A percentile compares a stretch with the other conserved stretches of the same genome.
phyloP scores from a whole-genome alignment of 2,888 invertebrate genomes.

The Anorthoa munda region DNA sequence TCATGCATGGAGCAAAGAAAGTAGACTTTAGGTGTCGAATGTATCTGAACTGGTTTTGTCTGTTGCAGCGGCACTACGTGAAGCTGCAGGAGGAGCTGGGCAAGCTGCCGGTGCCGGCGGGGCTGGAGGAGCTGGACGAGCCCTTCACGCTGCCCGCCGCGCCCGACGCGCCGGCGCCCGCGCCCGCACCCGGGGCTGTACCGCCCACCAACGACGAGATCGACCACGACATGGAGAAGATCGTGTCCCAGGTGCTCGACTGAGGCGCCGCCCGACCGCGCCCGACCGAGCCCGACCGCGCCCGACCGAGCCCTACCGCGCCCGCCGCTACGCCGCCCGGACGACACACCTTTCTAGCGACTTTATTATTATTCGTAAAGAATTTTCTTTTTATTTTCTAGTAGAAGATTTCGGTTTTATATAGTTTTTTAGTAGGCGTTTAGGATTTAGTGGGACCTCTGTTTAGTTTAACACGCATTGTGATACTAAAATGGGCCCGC shows the following conservation, averaged over 20 bases:
- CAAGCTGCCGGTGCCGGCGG: conserved; percentile 95
- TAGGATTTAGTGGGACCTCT: conserved; percentile 83
- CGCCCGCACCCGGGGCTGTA: too few relatives aligned
- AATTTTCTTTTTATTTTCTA: conserved; percentile 79
- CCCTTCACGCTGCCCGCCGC: conserved; percentile 87
- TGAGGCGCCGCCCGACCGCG: conserved; percentile 64
- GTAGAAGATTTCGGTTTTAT: conserved; percentile 80
- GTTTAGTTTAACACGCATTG: conserved; percentile 87
- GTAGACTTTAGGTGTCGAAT: background rate
- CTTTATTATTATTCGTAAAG: conserved; percentile 73
- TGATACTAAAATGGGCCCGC: conserved; percentile 88
- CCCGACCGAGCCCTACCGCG: conserved; percentile 45
- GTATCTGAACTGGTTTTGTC: background rate
- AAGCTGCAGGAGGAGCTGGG: conserved; percentile 96
- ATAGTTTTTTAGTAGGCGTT: conserved; percentile 82
- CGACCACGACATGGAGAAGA: conserved; percentile 95
- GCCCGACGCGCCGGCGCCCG: conserved; percentile 78
- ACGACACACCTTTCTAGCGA: conserved; percentile 61
- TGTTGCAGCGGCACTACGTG: conserved; percentile 93
- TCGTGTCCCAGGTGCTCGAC: conserved; percentile 92
- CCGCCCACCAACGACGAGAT: conserved; percentile 89
- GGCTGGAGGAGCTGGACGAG: conserved; percentile 93
- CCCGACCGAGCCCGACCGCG: conserved; percentile 34
- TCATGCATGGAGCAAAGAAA: background rate
- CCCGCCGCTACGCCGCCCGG: conserved; percentile 47